Base-by-base conservation (phyloP, 2,888 invertebrate genomes). In the Andrena hattorfiana region DNA sequence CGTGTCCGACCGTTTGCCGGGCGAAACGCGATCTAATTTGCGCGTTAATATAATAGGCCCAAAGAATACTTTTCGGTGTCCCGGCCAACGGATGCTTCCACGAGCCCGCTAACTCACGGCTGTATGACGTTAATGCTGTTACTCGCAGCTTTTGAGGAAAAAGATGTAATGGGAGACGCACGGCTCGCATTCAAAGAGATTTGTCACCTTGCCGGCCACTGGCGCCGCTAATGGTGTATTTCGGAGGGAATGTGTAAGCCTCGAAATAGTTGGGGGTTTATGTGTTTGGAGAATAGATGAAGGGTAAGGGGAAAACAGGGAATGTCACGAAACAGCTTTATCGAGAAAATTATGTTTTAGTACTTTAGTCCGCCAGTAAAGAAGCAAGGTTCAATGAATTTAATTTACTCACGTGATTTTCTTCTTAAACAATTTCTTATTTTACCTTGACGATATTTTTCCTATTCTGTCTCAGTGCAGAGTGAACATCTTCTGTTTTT, bases 1-100 rank as follows among this genome's bases (percentile, higher is more conserved):
- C 23, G 20, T 30, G 60, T 26, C 32, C 2, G 42, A 42, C 23
- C 62, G 49, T 13, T 13, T 51, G 7, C 16, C 26, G 0, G 7
- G 20, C 59, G 32, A 66, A 73, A 49, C 28, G 48, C 20, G 20
- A 51, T 42, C 42, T 8, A 51, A 51, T 51, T 51, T 51, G n/a
- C 8, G 51, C 20, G 20, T 51, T 51, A 51, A 20, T 51, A 51
- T 51, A 51, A 51, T 51, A 20, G n/a, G 20, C 51, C 7, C 51
- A 51, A 51, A 20, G 51, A 51, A 20, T 20, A 51, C 20, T 51
- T 51, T 20, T 51, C 51, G 51, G 8, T 51, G 51, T 51, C 0
- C 8, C 20, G n/a, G n/a, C 51, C 20, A 20, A 20, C 51, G 7
- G 16, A 2, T 8, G 42, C 13, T 42, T 42, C 16, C 51, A 0